Base-by-base conservation (phyloP, 2,797 vertebrate genomes). In the Sebastolobus altivelis region DNA sequence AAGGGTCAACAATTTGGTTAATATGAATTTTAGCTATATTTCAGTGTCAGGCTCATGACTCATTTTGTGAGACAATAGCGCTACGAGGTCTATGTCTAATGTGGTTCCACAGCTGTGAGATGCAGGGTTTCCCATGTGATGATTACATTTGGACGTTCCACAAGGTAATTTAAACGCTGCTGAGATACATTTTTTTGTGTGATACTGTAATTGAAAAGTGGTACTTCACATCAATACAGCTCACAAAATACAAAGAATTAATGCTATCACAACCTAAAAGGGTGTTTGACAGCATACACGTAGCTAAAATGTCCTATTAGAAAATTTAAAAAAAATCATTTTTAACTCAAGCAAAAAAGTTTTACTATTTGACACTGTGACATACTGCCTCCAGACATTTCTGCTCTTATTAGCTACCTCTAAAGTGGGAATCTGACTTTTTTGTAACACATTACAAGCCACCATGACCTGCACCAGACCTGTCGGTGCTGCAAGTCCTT, bases 1-100 rank as follows among this genome's bases (percentile, higher is more conserved):
- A 38, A 29, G 72, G 83, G 67, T 87, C 79, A 87, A 87, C 73
- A 84, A 87, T 85, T 83, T 54, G 70, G 83, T 92, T 91, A 87
- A 69, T 75, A 87, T 84, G 79, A 80, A 87, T 90, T 89, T 88
- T 55, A 86, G 82, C 66, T 67, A 29, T 54, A 80, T 78, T 80
- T 87, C 81, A 78, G 81, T 63, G 82, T 85, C 61, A 69, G 37
- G 56, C 66, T 82, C 81, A 67, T 75, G 79, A 81, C 72, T 87
- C 83, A 80, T 77, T 84, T 80, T 80, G 72, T 75, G 72, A 81
- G 82, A 90, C 89, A 78, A 88, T 43, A 76, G 77, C 10, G 8
- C 70, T 81, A 71, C 18, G 29, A 75, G 58, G 80, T 60, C 75
- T 62, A 67, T 49, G 75, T 75, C 84, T 85, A 84, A 92, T 86